A percentile compares a stretch with the other conserved stretches of the same genome.
These are phyloP conservation scores for Sinelater perroti DNA, from an alignment of 2,888 invertebrate genomes.

Conservation along the genomic window DNA sequence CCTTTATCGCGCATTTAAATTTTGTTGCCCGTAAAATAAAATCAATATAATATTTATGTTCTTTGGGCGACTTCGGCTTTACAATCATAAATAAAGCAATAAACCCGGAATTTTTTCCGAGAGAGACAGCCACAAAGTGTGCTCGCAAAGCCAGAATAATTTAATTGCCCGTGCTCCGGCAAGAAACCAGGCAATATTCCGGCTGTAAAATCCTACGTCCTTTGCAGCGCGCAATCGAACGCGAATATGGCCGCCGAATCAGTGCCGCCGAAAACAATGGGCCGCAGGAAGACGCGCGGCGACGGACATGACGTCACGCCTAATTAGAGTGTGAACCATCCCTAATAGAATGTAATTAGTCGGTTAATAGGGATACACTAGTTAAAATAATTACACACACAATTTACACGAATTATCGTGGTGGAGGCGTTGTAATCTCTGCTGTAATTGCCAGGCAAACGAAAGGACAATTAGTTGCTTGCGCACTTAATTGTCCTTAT, in stretches of 20 bases:
- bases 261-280: conserved; percentile 51
- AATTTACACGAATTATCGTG: conserved; percentile 59
- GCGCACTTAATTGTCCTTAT: conserved; percentile 25
- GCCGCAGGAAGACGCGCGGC: conserved; percentile 55
- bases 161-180: conserved; percentile 31
- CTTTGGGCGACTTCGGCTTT: conserved; percentile 33
- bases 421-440: conserved; percentile 52
- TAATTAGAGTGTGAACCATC: conserved; percentile 60
- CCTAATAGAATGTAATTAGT: conserved; percentile 61
- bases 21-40: conserved; percentile 36
- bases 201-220: conserved; percentile 18
- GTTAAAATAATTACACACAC: conserved; percentile 61
- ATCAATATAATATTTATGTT: conserved; percentile 38
- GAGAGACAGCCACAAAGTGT: conserved; percentile 32
- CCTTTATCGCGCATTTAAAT: conserved; percentile 36
- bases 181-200: conserved; percentile 26
- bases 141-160: conserved; percentile 33
- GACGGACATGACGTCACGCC: conserved; percentile 58
- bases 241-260: conserved; percentile 45
- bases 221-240: conserved; percentile 5
- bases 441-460: conserved; percentile 38
- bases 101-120: conserved; percentile 31
- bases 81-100: conserved; percentile 37
- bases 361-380: conserved; percentile 63
- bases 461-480: conserved; percentile 33